Conservation (phyloP, 2,113 vertebrate genomes). For the Hystrix brachyura region DNA sequence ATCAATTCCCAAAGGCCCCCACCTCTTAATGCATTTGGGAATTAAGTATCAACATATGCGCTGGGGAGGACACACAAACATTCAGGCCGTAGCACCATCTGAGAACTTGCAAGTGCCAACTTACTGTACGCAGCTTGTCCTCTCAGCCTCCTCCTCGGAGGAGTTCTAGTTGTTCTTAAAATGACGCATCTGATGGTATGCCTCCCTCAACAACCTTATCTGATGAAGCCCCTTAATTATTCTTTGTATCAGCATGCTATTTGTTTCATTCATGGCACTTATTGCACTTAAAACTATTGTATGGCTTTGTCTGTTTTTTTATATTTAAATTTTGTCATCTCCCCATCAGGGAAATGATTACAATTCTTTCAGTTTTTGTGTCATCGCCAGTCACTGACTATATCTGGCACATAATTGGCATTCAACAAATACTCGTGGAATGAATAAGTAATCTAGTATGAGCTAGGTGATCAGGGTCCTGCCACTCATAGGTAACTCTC, state of each 20-base stretch:
- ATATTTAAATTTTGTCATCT: neutral
- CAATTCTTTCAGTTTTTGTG: neutral
- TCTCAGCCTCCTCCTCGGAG: neutral
- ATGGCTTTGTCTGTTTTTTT: neutral
- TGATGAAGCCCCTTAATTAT: neutral
- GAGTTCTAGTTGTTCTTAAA: neutral
- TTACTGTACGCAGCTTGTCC: neutral
- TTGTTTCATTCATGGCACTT: slow-evolving; percentile 21
- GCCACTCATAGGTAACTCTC: neutral
- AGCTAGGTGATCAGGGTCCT: neutral
- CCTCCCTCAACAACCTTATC: neutral
- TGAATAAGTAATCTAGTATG: neutral
- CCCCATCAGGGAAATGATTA: neutral
- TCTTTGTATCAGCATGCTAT: neutral
- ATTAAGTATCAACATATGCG: neutral
- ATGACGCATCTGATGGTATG: neutral
- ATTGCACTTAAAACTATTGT: neutral
- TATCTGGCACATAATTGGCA: neutral
- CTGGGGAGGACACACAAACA: neutral
- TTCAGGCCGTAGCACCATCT: neutral
- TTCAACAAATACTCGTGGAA: neutral
- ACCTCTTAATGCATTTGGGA: neutral
- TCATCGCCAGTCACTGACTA: neutral
- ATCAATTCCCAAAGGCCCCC: neutral
- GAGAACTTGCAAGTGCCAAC: neutral